These are phyloP conservation scores for Oscheius sp. DNA, from an alignment of 2,888 invertebrate species.

Conservation along the genomic window DNA sequence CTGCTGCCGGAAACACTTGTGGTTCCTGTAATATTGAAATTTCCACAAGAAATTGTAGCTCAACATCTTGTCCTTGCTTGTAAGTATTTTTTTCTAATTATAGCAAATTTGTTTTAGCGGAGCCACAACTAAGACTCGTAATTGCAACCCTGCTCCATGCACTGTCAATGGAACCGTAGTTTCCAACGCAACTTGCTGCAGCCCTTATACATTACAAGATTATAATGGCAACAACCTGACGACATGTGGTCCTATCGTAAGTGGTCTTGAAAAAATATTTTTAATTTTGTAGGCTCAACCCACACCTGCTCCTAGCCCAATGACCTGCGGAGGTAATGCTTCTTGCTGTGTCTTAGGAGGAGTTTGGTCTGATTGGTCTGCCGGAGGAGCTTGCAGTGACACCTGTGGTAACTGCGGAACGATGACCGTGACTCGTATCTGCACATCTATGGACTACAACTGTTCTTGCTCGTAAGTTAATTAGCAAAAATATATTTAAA, in stretches of 20 bases:
- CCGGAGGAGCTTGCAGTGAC: constrained; percentile 33
- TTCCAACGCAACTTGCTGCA: neutral
- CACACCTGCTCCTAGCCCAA: neutral
- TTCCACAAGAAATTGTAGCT: constrained; percentile 15
- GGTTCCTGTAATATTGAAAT: constrained; percentile 5
- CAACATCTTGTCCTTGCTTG: constrained; percentile 29
- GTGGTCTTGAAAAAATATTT: no score
- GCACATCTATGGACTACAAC: constrained; percentile 32
- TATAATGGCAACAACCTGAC: constrained; percentile 7
- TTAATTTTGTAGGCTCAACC: neutral
- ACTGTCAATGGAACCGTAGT: constrained; percentile 2
- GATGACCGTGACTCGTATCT: constrained; percentile 34
- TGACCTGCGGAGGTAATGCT: constrained; percentile 18
- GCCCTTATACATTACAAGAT: constrained; percentile 4
- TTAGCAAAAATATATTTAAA: neutral
- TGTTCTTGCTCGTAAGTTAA: constrained; percentile 43
- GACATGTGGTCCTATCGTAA: constrained; percentile 17
- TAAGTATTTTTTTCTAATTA: neutral
- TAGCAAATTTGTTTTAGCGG: constrained; percentile 5
- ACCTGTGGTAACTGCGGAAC: constrained; percentile 41
- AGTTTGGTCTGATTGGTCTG: constrained; percentile 40
- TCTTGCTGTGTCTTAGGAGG: constrained; percentile 30
- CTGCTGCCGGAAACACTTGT: constrained; percentile 5
- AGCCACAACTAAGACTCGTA: neutral
- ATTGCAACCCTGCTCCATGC: constrained; percentile 24